These are phyloP conservation scores for Myotis planiceps DNA, from an alignment of 2,797 vertebrate genomes.

Conservation along the genomic window DNA sequence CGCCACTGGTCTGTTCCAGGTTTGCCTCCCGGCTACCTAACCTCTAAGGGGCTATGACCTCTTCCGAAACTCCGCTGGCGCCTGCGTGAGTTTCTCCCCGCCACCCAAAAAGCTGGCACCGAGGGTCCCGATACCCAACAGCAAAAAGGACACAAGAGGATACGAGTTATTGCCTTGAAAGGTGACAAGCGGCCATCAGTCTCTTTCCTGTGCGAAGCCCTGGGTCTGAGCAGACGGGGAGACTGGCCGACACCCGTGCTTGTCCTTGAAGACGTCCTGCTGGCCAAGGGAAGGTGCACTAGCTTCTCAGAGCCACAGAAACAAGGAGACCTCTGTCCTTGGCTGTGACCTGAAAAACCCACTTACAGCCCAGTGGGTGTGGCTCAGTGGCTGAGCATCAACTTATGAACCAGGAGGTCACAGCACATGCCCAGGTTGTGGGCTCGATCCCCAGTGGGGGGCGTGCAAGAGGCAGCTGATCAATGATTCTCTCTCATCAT, in stretches of 20 bases:
- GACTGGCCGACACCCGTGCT: fast-evolving
- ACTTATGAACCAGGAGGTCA: too few species aligned
- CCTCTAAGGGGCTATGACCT: fast-evolving
- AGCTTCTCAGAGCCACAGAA: background rate
- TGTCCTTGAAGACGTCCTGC: background rate
- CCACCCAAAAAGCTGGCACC: background rate
- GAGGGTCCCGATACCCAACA: background rate
- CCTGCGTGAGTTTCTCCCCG: background rate
- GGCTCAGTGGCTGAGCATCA: too few species aligned
- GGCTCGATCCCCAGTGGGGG: too few species aligned
- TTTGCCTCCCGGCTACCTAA: fast-evolving
- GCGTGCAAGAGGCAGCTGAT: too few species aligned
- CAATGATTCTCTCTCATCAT: too few species aligned
- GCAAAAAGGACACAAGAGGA: background rate
- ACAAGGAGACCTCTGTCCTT: background rate
- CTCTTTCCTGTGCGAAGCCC: background rate
- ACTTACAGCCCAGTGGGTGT: background rate
- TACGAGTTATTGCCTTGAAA: background rate
- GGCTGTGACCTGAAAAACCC: background rate
- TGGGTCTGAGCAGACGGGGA: background rate
- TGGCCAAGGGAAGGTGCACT: background rate
- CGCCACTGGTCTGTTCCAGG: fast-evolving
- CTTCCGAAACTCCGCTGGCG: background rate
- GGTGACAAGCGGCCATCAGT: fast-evolving
- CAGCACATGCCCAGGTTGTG: too few species aligned